These are phyloP conservation scores for Cheilosia scutellata DNA, from an alignment of 2,888 invertebrate species.

Conservation along the genomic window DNA sequence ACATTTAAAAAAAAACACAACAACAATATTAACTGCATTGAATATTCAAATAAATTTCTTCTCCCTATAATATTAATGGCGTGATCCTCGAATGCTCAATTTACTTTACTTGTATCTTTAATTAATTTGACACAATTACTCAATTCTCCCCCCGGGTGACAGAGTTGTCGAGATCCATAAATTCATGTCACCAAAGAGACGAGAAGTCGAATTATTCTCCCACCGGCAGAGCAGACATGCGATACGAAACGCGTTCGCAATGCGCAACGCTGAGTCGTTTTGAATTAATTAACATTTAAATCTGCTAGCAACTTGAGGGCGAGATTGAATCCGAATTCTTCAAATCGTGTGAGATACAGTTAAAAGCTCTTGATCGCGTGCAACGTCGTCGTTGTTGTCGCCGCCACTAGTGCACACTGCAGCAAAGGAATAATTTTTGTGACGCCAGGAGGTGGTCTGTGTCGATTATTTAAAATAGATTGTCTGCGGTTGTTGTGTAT, in stretches of 20 bases:
- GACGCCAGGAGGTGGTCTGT: background rate
- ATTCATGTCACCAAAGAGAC: slow-evolving; percentile 30
- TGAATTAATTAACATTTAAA: slow-evolving; percentile 73
- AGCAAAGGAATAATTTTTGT: slow-evolving; percentile 11
- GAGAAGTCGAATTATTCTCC: slow-evolving; percentile 17
- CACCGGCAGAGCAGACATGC: background rate
- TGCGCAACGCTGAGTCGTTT: slow-evolving; percentile 40
- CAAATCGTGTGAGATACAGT: background rate
- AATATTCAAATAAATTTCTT: no score
- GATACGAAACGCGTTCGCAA: slow-evolving; percentile 26
- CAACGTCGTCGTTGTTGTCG: slow-evolving; percentile 19
- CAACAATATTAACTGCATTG: no score
- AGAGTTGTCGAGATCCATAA: background rate
- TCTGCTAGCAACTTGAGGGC: background rate
- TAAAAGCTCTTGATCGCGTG: slow-evolving; percentile 57
- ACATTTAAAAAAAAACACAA: no score
- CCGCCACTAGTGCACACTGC: slow-evolving; percentile 41
- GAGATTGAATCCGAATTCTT: slow-evolving; percentile 4
- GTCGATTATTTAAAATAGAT: background rate
- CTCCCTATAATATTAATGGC: no score
- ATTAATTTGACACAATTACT: slow-evolving; percentile 54
- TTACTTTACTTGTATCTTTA: background rate
- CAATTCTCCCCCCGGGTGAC: background rate
- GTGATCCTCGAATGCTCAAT: no score
- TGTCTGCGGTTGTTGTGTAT: background rate